A percentile compares a stretch with the other conserved stretches of the same genome.
Conservation (phyloP, 1,140 invertebrate species). For the Parapsyche elsis region DNA sequence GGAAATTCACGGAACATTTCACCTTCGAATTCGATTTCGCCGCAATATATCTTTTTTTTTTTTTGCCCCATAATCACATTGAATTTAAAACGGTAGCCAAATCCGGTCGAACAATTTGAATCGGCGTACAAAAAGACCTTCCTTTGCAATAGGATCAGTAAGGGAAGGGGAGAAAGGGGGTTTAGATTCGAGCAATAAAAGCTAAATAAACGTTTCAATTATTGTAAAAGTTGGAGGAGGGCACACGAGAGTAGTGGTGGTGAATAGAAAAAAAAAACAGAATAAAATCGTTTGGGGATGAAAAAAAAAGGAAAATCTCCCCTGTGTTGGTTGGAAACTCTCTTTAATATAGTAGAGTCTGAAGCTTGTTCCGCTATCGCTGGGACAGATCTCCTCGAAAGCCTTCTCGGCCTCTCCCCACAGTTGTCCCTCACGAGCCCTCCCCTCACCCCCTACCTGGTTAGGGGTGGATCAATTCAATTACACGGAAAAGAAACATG, state of each 20-base stretch:
- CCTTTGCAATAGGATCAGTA: neutral
- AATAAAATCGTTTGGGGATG: conserved; percentile 37
- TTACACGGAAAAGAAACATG: conserved; percentile 54
- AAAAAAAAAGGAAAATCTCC: conserved; percentile 44
- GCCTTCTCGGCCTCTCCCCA: conserved; percentile 4
- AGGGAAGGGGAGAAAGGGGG: conserved; percentile 15
- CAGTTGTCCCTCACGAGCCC: neutral
- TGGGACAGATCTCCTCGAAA: conserved; percentile 40
- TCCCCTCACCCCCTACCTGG: neutral
- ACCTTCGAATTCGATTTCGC: conserved; percentile 29
- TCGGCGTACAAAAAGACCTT: conserved; percentile 37
- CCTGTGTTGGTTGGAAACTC: conserved; percentile 41
- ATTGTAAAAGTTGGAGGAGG: conserved; percentile 52
- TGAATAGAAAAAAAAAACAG: conserved; percentile 9
- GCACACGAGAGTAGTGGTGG: conserved; percentile 27
- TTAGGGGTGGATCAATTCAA: conserved; percentile 52
- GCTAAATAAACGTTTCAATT: conserved; percentile 56
- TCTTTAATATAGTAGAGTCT: conserved; percentile 51
- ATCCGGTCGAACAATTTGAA: conserved; percentile 55
- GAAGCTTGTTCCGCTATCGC: conserved; percentile 31
- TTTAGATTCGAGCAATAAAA: conserved; percentile 53
- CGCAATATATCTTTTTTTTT: conserved; percentile 31
- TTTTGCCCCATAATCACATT: conserved; percentile 32
- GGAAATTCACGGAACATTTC: conserved; percentile 31
- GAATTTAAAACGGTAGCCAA: conserved; percentile 27